Conservation (phyloP, 2,797 vertebrate genomes). For the Acanthurus tractus region DNA sequence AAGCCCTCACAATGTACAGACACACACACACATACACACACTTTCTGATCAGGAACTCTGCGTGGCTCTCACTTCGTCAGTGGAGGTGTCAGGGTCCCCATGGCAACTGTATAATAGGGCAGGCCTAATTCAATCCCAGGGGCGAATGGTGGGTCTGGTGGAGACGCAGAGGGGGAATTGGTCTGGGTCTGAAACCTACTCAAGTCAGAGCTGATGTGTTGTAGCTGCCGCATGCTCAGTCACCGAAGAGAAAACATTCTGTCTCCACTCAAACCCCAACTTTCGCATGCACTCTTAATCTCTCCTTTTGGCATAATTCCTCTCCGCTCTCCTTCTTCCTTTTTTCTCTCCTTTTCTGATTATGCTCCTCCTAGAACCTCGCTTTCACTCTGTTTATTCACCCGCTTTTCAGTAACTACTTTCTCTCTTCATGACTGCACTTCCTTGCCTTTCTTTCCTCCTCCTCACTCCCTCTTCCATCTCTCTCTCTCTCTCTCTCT, state of each 20-base stretch:
- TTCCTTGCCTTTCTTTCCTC: slow-evolving; percentile 53
- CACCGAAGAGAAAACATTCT: slow-evolving; percentile 68
- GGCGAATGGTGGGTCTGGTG: slow-evolving; percentile 73
- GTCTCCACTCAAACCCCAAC: slow-evolving; percentile 55
- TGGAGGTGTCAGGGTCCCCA: slow-evolving; percentile 83
- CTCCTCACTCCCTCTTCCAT: slow-evolving; percentile 20
- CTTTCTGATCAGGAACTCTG: slow-evolving; percentile 75
- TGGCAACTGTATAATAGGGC: slow-evolving; percentile 84
- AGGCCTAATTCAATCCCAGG: slow-evolving; percentile 83
- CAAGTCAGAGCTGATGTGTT: slow-evolving; percentile 75
- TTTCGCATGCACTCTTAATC: slow-evolving; percentile 66
- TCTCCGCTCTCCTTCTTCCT: slow-evolving; percentile 27
- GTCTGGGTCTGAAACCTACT: slow-evolving; percentile 77
- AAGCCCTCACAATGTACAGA: slow-evolving; percentile 29
- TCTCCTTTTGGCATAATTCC: slow-evolving; percentile 47
- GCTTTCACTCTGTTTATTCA: slow-evolving; percentile 47
- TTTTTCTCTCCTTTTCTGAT: slow-evolving; percentile 42
- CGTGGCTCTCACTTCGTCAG: slow-evolving; percentile 80
- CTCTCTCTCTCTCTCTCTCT: slow-evolving; percentile 10
- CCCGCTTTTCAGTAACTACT: slow-evolving; percentile 44
- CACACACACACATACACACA: slow-evolving; percentile 43
- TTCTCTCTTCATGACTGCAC: slow-evolving; percentile 50
- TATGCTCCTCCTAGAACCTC: slow-evolving; percentile 39
- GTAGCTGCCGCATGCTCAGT: slow-evolving; percentile 66
- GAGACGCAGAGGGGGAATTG: slow-evolving; percentile 72